Evolutionary conservation across 2,888 invertebrate species (phyloP).

Genomic region (Andrena bucephala): DNA sequence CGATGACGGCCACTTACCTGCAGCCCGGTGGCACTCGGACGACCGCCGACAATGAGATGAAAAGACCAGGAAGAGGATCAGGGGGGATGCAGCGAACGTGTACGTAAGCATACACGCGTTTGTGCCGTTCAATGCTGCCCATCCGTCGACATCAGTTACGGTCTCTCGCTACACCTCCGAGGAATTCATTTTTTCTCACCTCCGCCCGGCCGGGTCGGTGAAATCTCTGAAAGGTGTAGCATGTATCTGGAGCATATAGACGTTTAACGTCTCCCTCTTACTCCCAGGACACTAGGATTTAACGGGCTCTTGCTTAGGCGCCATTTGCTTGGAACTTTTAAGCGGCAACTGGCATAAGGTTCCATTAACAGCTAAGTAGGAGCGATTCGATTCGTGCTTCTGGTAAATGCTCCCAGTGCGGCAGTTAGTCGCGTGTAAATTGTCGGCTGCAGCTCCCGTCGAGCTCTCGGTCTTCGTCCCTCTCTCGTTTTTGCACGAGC

Average conservation of each 20-base stretch:
- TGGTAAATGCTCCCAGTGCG: conserved; percentile 83
- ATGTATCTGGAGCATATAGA: neutral
- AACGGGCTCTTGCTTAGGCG: neutral
- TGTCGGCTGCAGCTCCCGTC: conserved; percentile 58
- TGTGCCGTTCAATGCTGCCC: conserved; percentile 60
- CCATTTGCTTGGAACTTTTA: conserved; percentile 48
- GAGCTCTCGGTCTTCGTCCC: conserved; percentile 41
- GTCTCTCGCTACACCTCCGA: conserved; percentile 41
- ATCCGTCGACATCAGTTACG: conserved; percentile 72
- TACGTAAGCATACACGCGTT: conserved; percentile 38
- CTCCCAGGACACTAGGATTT: too few species aligned
- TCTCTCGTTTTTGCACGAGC: conserved; percentile 66
- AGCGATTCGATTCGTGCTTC: conserved; percentile 79
- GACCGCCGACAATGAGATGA: conserved; percentile 65
- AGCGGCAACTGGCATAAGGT: conserved; percentile 73
- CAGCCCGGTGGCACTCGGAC: conserved; percentile 70
- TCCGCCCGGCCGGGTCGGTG: neutral
- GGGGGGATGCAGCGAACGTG: conserved; percentile 28
- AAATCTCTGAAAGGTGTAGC: neutral
- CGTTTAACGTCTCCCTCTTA: neutral
- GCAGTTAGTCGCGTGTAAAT: conserved; percentile 79
- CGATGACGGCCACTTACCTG: conserved; percentile 70
- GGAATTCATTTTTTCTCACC: conserved; percentile 52
- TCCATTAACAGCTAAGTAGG: conserved; percentile 80
- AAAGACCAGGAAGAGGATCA: conserved; percentile 59